Percentiles rank a stretch among this genome's conserved stretches.
phyloP scores from a whole-genome alignment of 2,797 vertebrate species.

The Hybognathus amarus region DNA sequence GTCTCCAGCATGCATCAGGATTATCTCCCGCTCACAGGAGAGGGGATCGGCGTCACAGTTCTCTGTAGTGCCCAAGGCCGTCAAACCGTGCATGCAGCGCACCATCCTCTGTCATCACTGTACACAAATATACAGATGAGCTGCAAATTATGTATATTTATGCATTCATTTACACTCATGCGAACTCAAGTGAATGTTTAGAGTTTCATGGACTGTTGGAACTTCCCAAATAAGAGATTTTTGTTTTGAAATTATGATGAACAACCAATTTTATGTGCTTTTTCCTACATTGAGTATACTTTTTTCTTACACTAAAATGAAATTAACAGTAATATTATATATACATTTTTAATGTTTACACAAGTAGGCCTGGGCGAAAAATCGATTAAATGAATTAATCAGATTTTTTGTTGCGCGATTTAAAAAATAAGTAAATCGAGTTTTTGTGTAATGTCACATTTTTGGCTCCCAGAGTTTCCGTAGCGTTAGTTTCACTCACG shows the following conservation, averaged over 20 bases:
- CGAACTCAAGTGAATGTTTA: neutral
- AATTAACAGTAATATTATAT: neutral
- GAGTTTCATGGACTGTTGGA: neutral
- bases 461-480: too few relatives aligned
- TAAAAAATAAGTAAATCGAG: too few relatives aligned
- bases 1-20: slow-evolving; percentile 60
- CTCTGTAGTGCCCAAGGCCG: slow-evolving; percentile 56
- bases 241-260: neutral
- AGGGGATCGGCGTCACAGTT: slow-evolving; percentile 51
- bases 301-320: neutral
- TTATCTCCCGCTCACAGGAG: slow-evolving; percentile 58
- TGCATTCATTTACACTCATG: slow-evolving; percentile 5
- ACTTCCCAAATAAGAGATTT: neutral
- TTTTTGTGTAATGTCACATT: too few relatives aligned
- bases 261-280: neutral
- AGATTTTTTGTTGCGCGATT: too few relatives aligned
- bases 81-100: slow-evolving; percentile 33
- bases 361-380: too few relatives aligned
- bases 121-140: slow-evolving; percentile 38
- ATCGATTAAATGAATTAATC: too few relatives aligned
- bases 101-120: slow-evolving; percentile 9
- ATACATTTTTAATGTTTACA: too few relatives aligned
- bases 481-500: too few relatives aligned
- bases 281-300: neutral
- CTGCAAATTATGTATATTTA: slow-evolving; percentile 36